phyloP scores from a whole-genome alignment of 2,113 vertebrate species.

The Aix galericulata region DNA sequence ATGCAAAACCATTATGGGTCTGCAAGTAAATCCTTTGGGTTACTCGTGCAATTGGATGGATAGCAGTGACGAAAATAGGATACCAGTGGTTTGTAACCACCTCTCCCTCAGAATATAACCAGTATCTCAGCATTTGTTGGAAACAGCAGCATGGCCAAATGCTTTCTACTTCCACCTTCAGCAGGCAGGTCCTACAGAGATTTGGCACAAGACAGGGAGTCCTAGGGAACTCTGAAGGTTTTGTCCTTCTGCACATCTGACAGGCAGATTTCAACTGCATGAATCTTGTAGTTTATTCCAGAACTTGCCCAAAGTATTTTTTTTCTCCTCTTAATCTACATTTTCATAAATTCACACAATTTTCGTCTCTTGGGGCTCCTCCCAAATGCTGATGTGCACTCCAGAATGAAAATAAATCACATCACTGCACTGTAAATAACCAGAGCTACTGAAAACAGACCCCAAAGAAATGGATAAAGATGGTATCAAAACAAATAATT shows the following conservation, averaged over 20 bases:
- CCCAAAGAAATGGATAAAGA: background rate
- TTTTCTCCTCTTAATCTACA: background rate
- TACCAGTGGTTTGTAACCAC: background rate
- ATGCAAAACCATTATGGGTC: background rate
- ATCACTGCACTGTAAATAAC: background rate
- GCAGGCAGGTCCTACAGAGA: background rate
- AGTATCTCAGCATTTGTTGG: background rate
- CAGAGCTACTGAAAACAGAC: background rate
- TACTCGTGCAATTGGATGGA: background rate
- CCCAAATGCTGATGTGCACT: background rate
- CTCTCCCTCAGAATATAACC: background rate
- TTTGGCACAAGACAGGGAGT: background rate
- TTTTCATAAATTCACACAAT: background rate
- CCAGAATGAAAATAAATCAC: background rate
- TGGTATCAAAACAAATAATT: background rate
- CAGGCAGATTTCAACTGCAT: background rate
- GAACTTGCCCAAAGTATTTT: background rate
- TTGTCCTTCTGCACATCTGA: conserved; percentile 7
- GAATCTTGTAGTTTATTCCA: background rate
- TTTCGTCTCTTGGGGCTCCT: background rate
- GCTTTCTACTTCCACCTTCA: background rate
- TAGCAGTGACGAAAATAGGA: background rate
- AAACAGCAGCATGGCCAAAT: background rate
- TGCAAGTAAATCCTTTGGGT: background rate
- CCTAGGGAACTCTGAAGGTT: background rate